These are phyloP conservation scores for Nasonia vitripennis DNA, from an alignment of 1,140 invertebrate genomes.

Conservation along the genomic window DNA sequence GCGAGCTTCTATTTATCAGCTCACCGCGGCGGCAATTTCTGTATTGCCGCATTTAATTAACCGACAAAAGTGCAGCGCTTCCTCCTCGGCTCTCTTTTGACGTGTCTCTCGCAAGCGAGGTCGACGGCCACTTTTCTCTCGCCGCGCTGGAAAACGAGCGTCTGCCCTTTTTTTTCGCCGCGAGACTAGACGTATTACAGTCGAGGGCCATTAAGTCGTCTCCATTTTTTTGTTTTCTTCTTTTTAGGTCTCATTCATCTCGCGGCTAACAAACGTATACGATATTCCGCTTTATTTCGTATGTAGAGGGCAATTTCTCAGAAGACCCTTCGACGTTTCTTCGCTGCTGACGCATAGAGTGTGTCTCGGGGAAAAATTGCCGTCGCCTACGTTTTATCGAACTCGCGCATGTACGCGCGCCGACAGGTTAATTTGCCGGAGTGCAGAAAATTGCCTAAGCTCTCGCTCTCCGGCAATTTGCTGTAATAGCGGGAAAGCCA, in stretches of 20 bases:
- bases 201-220: no score
- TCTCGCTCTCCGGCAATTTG: background rate
- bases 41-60: conserved; percentile 17
- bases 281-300: no score
- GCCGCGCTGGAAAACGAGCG: background rate
- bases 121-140: background rate
- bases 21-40: background rate
- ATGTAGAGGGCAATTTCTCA: no score
- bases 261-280: no score
- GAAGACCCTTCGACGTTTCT: background rate
- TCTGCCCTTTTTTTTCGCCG: background rate
- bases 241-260: no score
- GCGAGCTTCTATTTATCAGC: no score
- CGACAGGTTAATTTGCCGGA: background rate
- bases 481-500: background rate
- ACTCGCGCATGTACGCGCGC: background rate
- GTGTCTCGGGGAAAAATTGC: background rate
- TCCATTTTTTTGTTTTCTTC: no score
- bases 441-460: conserved; percentile 10
- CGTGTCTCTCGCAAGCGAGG: background rate
- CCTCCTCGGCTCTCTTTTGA: background rate
- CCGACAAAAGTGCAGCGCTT: background rate
- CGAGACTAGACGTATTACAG: no score
- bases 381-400: background rate
- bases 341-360: background rate